These are phyloP conservation scores for Pectinophora gossypiella DNA, from an alignment of 1,140 invertebrate genomes.

Conservation along the genomic window DNA sequence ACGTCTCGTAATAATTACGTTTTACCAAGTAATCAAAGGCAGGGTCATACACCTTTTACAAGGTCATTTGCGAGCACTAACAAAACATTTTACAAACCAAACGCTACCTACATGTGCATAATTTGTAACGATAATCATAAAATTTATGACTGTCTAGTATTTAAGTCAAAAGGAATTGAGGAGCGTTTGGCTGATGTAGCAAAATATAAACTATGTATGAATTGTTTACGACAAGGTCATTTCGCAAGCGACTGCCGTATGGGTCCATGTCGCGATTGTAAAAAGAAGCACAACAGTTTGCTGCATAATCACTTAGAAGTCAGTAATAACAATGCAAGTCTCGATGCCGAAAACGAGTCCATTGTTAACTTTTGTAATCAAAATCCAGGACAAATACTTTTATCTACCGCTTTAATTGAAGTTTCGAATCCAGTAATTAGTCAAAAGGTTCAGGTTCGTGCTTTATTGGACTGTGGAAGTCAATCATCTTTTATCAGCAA, in stretches of 20 bases:
- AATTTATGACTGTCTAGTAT: conserved; percentile 11
- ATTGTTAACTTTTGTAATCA: neutral
- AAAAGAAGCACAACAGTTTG: conserved; percentile 8
- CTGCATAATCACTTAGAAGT: neutral
- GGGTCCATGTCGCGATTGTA: conserved; percentile 10
- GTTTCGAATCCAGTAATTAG: conserved; percentile 20
- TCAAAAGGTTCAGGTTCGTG: conserved; percentile 11
- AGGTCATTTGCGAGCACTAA: no score
- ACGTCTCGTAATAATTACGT: neutral
- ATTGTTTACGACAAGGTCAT: conserved; percentile 3
- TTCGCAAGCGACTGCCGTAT: neutral
- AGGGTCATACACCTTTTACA: neutral
- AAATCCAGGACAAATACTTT: conserved; percentile 11
- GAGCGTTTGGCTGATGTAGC: conserved; percentile 2
- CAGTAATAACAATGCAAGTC: neutral
- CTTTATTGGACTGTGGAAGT: conserved; percentile 7
- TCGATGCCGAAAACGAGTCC: neutral
- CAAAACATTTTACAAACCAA: neutral
- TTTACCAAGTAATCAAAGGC: neutral
- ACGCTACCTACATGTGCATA: neutral
- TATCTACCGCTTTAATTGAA: conserved; percentile 29
- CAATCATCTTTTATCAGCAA: conserved; percentile 11
- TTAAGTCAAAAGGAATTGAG: neutral
- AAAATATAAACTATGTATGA: conserved; percentile 4
- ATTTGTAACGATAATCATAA: conserved; percentile 1